These are phyloP conservation scores for Triplophysa tibetana DNA, from an alignment of 2,113 vertebrate genomes.

Conservation along the genomic window DNA sequence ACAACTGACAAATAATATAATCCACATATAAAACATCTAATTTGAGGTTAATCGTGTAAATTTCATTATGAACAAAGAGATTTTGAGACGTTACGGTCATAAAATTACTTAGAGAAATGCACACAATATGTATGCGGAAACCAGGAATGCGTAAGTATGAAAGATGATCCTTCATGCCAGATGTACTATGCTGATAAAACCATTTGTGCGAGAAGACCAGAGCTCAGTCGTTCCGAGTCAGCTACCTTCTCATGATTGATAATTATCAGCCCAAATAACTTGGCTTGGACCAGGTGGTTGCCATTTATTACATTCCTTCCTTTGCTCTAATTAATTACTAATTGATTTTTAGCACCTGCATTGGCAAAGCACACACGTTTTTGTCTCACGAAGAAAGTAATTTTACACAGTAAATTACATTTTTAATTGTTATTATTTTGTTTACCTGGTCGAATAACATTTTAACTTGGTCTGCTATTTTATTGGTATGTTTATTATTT, in stretches of 20 bases:
- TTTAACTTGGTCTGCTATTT: conserved; percentile 28
- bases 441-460: conserved; percentile 17
- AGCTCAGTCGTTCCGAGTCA: conserved; percentile 33
- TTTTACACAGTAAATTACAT: conserved; percentile 36
- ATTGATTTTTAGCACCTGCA: conserved; percentile 78
- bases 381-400: conserved; percentile 28
- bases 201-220: conserved; percentile 35
- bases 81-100: not conserved
- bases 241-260: conserved; percentile 71
- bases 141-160: not conserved
- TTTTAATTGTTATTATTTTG: not conserved
- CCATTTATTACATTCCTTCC: conserved; percentile 68
- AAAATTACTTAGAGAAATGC: not conserved
- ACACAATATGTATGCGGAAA: not conserved
- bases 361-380: conserved; percentile 56
- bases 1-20: not conserved
- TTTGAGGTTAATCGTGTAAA: not conserved
- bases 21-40: not conserved
- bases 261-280: conserved; percentile 68
- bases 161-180: conserved; percentile 24
- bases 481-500: not conserved
- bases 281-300: conserved; percentile 74
- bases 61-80: too few relatives aligned
- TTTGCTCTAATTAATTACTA: conserved; percentile 76
- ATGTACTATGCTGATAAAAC: conserved; percentile 11